Conservation (phyloP, 2,797 vertebrate species). For the Eleutherodactylus coqui region DNA sequence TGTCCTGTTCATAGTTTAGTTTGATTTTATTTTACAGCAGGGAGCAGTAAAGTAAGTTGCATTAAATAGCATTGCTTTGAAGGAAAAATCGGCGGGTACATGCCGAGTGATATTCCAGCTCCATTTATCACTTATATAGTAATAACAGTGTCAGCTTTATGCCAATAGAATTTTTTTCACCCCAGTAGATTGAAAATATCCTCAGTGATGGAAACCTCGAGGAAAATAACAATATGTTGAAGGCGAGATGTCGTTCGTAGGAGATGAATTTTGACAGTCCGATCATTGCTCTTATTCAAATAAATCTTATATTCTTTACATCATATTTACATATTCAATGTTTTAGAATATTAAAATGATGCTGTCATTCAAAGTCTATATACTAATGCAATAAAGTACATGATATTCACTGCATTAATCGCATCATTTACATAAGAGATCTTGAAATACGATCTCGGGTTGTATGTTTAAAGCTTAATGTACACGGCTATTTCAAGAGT, state of each 20-base stretch:
- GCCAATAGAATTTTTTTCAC: slow-evolving; percentile 62
- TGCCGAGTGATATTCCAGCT: slow-evolving; percentile 65
- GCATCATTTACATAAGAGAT: not conserved
- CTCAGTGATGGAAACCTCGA: slow-evolving; percentile 68
- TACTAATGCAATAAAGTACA: not conserved
- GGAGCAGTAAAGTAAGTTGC: slow-evolving; percentile 48
- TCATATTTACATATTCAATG: not conserved
- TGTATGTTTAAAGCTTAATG: not conserved
- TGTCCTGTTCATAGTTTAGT: slow-evolving; percentile 29
- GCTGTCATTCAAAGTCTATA: no score
- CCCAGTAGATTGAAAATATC: slow-evolving; percentile 65
- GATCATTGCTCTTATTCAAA: slow-evolving; percentile 5
- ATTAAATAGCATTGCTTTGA: slow-evolving; percentile 58
- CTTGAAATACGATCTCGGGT: not conserved
- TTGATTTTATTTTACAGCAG: slow-evolving; percentile 55
- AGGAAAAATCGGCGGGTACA: slow-evolving; percentile 64
- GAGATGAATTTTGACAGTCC: slow-evolving; percentile 65
- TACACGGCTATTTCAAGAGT: not conserved
- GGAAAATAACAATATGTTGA: slow-evolving; percentile 70
- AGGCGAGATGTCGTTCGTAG: slow-evolving; percentile 65
- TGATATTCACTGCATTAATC: not conserved
- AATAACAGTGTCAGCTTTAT: slow-evolving; percentile 63
- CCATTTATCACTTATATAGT: slow-evolving; percentile 72
- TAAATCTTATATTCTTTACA: slow-evolving; percentile 7
- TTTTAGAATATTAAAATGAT: not conserved